Conservation (phyloP, 2,888 invertebrate species). For the Apantesis nais region DNA sequence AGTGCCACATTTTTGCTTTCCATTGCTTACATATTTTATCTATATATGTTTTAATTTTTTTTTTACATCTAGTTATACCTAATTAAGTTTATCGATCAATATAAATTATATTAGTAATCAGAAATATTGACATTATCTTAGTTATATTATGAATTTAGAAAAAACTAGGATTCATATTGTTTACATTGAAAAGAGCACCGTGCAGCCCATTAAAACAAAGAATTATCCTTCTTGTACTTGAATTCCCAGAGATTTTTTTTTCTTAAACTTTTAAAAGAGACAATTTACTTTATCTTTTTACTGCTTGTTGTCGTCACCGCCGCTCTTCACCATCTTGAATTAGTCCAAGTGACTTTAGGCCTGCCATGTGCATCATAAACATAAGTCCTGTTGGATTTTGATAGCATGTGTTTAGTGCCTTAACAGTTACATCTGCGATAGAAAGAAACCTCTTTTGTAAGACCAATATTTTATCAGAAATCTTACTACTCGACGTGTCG, state of each 20-base stretch:
- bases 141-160: too few relatives aligned
- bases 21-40: too few relatives aligned
- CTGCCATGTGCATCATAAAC: slow-evolving; percentile 15
- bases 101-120: too few relatives aligned
- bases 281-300: neutral
- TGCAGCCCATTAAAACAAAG: neutral
- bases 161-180: too few relatives aligned
- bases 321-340: neutral
- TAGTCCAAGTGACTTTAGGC: slow-evolving; percentile 12
- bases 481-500: neutral
- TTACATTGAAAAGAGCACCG: too few relatives aligned
- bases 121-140: too few relatives aligned
- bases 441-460: neutral
- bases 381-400: neutral
- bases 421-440: slow-evolving; percentile 7
- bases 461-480: neutral
- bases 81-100: too few relatives aligned
- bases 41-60: too few relatives aligned
- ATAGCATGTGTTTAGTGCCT: neutral
- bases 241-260: neutral
- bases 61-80: too few relatives aligned
- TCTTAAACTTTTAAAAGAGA: neutral
- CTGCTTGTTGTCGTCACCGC: neutral
- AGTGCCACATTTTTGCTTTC: too few relatives aligned
- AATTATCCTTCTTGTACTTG: neutral